Evolutionary conservation across 2,888 invertebrate species (phyloP), one percentile per base, ranked within the genome.

Genomic region (Lobophora halterata): DNA sequence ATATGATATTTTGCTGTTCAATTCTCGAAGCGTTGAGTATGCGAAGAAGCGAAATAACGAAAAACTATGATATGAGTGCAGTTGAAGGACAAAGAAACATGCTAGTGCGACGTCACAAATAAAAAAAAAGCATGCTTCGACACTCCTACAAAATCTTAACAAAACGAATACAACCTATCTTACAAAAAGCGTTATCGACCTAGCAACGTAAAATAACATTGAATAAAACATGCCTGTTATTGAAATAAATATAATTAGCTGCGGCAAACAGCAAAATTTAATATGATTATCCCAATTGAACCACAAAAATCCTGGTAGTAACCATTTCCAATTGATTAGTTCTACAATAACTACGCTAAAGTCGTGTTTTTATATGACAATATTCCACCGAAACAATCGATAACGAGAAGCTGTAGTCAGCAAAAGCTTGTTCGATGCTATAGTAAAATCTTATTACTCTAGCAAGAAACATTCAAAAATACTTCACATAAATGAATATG

Each of bases 31-130:
- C 78, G 59, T 42, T 53, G 43, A 65, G 47, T 58, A 70, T 76
- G 79, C 77, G 68, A 62, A 61, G 46, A 74, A 80, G 79, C 78
- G 54, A 63, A 68, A 63, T 63, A 63, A 64, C 69, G 67, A 58
- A 66, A 65, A 60, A 68, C 68, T 83, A 85, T 83, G 82, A 83
- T 78, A 76, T 83, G 67, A 71, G 82, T 86, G 86, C 82, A 77
- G 68, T 46, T 71, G 77, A 79, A 85, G 82, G 82, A 81, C 82
- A 80, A 46, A 73, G 75, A 75, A 69, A 53, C 83, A 80, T 83
- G 79, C 85, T 57, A 29, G 63, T 67, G 67, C 64, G 54, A 42
- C 33, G 49, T 56, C 52, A 59, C 44, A 57, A 56, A 53, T 49
- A 49, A 52, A 34, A 55, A 40, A 43, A 46, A 49, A 50, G 8